Conservation (phyloP, 1,140 invertebrate genomes). For the Lutraria rhynchaena region DNA sequence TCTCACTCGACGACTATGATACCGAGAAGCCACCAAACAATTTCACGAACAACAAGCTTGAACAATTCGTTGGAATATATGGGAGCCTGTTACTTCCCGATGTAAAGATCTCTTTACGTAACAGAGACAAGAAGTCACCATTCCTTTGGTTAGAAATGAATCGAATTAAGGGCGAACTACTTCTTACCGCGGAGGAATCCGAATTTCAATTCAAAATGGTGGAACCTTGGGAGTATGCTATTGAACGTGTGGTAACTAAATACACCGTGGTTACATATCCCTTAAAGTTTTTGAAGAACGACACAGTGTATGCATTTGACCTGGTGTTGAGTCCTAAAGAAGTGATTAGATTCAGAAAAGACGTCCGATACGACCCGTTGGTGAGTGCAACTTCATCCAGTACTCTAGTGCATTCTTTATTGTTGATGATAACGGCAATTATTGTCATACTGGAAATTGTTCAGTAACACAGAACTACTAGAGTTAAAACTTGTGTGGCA, state of each 20-base stretch:
- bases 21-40: neutral
- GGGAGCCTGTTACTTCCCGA: conserved; percentile 45
- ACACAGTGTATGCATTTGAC: conserved; percentile 4
- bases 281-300: conserved; percentile 5
- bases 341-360: conserved; percentile 13
- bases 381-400: too few species aligned
- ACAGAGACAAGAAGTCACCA: neutral
- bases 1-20: neutral
- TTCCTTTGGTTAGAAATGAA: conserved; percentile 37
- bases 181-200: conserved; percentile 9
- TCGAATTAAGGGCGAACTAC: conserved; percentile 30
- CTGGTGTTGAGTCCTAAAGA: conserved; percentile 1
- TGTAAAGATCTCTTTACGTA: neutral
- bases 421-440: too few species aligned
- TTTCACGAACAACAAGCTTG: conserved; percentile 16
- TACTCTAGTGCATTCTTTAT: too few species aligned
- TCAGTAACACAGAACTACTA: too few species aligned
- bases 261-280: conserved; percentile 4
- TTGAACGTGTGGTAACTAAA: conserved; percentile 14
- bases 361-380: neutral
- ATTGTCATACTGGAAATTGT: too few species aligned
- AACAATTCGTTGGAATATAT: conserved; percentile 38
- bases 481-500: too few species aligned
- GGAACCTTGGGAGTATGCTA: conserved; percentile 46
- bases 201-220: conserved; percentile 45